Evolutionary conservation across 2,113 vertebrate species (phyloP).

Genomic region (Antechinus flavipes): DNA sequence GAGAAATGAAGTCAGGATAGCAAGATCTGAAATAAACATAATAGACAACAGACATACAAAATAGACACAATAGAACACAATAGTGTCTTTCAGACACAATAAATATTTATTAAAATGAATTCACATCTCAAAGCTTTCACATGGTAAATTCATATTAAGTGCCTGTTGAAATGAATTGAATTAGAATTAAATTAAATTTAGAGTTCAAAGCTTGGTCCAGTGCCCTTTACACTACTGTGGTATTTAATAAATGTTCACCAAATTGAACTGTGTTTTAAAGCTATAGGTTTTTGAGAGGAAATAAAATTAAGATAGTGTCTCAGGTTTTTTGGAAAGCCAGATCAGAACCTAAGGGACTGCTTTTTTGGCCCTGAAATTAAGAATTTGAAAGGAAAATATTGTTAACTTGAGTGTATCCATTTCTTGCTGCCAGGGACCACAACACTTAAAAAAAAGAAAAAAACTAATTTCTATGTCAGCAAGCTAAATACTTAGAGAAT

Average conservation of each 20-base stretch:
- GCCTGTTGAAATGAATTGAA: slow-evolving; percentile 16
- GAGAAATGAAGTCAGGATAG: background rate
- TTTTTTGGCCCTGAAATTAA: slow-evolving; percentile 60
- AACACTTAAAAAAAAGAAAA: slow-evolving; percentile 14
- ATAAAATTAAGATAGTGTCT: background rate
- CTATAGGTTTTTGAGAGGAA: background rate
- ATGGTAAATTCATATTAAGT: background rate
- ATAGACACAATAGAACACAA: too few relatives aligned
- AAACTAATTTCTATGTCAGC: background rate
- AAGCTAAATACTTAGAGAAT: slow-evolving; percentile 28
- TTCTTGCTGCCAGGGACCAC: slow-evolving; percentile 49
- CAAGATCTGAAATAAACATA: background rate
- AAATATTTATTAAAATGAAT: background rate
- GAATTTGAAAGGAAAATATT: slow-evolving; percentile 50
- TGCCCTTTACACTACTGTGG: background rate
- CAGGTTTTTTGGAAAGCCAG: background rate
- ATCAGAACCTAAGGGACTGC: slow-evolving; percentile 1
- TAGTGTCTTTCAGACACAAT: background rate
- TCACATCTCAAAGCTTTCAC: background rate
- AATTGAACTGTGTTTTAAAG: background rate
- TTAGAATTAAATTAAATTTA: slow-evolving; percentile 26
- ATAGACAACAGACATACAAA: too few relatives aligned
- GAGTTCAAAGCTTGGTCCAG: background rate
- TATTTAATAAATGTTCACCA: slow-evolving; percentile 20
- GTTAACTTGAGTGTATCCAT: background rate